Evolutionary conservation across 2,113 vertebrate genomes (phyloP).

Genomic region (Rutilus rutilus): DNA sequence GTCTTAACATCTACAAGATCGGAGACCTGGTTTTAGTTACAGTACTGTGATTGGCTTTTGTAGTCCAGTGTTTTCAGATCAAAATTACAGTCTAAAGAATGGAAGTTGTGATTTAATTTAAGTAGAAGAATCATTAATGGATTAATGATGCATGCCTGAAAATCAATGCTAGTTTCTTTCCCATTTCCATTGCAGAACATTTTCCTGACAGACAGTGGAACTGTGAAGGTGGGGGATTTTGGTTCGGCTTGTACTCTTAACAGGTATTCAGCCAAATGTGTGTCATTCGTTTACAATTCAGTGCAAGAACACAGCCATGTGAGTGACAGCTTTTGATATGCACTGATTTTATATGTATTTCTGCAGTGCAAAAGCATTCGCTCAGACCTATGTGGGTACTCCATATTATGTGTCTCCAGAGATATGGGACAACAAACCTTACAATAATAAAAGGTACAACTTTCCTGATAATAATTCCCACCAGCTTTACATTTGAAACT

Average conservation of each 20-base stretch:
- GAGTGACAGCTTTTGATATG: slow-evolving; percentile 6
- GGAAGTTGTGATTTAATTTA: neutral
- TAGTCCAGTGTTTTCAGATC: neutral
- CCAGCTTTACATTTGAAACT: neutral
- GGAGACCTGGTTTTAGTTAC: neutral
- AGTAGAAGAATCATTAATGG: neutral
- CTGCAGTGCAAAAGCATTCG: slow-evolving; percentile 82
- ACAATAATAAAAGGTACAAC: slow-evolving; percentile 93
- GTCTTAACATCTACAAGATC: neutral
- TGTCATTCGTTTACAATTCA: neutral
- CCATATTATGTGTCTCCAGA: slow-evolving; percentile 95
- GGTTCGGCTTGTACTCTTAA: slow-evolving; percentile 88
- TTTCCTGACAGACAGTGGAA: slow-evolving; percentile 86
- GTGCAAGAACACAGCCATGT: neutral
- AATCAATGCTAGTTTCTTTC: neutral
- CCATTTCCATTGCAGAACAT: slow-evolving; percentile 79
- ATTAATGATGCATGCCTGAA: neutral
- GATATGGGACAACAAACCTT: slow-evolving; percentile 92
- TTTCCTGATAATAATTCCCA: neutral
- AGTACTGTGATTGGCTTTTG: neutral
- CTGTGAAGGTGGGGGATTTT: slow-evolving; percentile 92
- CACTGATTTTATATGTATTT: slow-evolving; percentile 58
- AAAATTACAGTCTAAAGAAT: neutral
- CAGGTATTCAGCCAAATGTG: slow-evolving; percentile 72
- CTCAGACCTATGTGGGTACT: slow-evolving; percentile 88